A percentile compares a stretch with the other conserved stretches of the same genome.
Conservation (phyloP, 2,888 invertebrate species). For the Marasmarcha lunaedactyla region DNA sequence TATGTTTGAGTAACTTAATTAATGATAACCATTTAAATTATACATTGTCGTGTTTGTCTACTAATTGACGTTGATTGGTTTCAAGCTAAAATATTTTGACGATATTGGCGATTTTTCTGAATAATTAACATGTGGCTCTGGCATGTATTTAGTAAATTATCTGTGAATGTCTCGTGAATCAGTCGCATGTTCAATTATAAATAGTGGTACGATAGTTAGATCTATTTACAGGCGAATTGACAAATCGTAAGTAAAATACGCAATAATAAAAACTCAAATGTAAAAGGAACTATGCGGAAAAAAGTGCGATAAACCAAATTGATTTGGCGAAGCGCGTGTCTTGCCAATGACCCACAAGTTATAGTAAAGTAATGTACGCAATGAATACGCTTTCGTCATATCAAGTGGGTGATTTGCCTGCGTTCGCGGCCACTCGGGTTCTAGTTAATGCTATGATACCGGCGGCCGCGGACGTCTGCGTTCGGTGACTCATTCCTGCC, state of each 20-base stretch:
- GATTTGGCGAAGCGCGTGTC: not conserved
- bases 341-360: not conserved
- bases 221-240: too few species aligned
- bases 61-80: too few species aligned
- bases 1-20: slow-evolving; percentile 5
- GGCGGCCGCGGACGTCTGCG: slow-evolving; percentile 44
- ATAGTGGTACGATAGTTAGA: too few species aligned
- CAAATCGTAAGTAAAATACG: too few species aligned
- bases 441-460: slow-evolving; percentile 46
- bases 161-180: too few species aligned
- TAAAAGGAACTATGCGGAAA: not conserved
- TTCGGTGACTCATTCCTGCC: slow-evolving; percentile 21
- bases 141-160: too few species aligned
- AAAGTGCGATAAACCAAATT: not conserved
- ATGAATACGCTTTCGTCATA: slow-evolving; percentile 19
- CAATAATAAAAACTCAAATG: not conserved
- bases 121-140: too few species aligned
- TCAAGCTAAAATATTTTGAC: too few species aligned
- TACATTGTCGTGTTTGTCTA: too few species aligned
- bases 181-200: too few species aligned
- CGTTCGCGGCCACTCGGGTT: slow-evolving; percentile 14
- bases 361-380: slow-evolving; percentile 1
- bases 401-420: slow-evolving; percentile 18
- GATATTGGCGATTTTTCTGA: too few species aligned
- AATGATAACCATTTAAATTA: slow-evolving; percentile 1